Base-by-base conservation (phyloP, 2,113 vertebrate genomes). In the Cryptomyrus ogoouensis region DNA sequence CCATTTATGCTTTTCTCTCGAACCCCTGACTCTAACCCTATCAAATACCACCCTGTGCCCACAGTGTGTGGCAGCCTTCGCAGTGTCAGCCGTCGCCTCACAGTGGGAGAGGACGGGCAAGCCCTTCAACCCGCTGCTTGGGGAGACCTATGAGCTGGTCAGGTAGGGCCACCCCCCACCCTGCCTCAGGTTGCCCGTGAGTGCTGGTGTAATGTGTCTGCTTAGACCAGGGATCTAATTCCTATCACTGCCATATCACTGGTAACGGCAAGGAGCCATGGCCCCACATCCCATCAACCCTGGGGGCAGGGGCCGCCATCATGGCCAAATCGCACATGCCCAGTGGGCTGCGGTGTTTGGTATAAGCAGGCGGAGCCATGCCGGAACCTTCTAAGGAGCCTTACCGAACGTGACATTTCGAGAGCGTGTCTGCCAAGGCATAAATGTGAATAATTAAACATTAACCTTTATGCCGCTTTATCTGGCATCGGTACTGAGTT, bases 91-190 rank as follows among this genome's bases (percentile, higher is more conserved):
- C 0, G 98, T 99, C 58, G 98, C 98, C 21, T 99, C 98, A 0
- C 98, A 99, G 94, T 99, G 98, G 98, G 98, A 99, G 44, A 96
- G 98, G 7, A 99, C 98, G 0, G 98, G 98, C 7, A 99, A 99
- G 93, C 98, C 98, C 0, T 99, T 99, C 95, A 99, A 99, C 94
- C 98, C 98, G 0, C 93, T 99, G 80, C 96, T 99, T 86, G 98
- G 98, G 91, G 98, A 99, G 93, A 99, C 98, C 0, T 99, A 99
- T 1, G 98, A 99, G 88, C 90, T 99, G 92, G 95, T 99, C 91
- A 96, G 98, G 98, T 99, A 93, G 96, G 50, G 89, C 49, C 42
- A 17, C 5, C 47, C 47, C 47, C 50, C 49, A 27, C 5, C n/a
- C 49, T 27, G 27, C 85, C 47, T 27, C 84, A 86, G 21, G 84